phyloP scores from a whole-genome alignment of 2,797 vertebrate species.

The Gallinago nigripennis region DNA sequence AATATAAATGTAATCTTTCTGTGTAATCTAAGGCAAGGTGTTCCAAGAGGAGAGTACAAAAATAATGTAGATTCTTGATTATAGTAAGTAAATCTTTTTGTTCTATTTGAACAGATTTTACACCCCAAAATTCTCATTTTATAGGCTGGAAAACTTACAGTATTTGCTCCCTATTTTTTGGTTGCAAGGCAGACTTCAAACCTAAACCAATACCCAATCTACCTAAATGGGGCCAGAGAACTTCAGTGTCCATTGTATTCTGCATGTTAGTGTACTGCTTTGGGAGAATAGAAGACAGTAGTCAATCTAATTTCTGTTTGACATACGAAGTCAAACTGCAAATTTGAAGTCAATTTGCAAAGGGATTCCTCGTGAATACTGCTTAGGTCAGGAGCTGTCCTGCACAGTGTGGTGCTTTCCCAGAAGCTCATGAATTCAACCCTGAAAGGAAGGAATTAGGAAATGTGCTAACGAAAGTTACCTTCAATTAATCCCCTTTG shows the following conservation, averaged over 20 bases:
- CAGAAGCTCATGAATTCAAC: background rate
- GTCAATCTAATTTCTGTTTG: background rate
- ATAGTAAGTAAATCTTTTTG: background rate
- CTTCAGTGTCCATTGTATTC: background rate
- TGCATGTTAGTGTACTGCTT: background rate
- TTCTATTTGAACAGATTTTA: background rate
- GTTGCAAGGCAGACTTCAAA: background rate
- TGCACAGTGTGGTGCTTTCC: background rate
- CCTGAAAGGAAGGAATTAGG: background rate
- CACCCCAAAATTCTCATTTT: background rate
- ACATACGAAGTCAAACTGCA: background rate
- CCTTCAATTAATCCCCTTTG: background rate
- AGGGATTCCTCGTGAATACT: background rate
- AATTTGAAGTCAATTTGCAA: background rate
- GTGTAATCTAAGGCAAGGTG: background rate
- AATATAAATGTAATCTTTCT: background rate
- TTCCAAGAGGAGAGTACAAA: background rate
- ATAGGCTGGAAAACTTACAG: background rate
- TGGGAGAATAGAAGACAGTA: background rate
- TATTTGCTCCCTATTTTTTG: background rate
- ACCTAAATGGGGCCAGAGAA: background rate
- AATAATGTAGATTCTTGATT: background rate
- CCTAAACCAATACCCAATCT: background rate
- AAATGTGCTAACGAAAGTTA: background rate
- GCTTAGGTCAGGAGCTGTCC: background rate